phyloP scores from a whole-genome alignment of 2,797 vertebrate genomes.

The Rhabdophis nuchalis region DNA sequence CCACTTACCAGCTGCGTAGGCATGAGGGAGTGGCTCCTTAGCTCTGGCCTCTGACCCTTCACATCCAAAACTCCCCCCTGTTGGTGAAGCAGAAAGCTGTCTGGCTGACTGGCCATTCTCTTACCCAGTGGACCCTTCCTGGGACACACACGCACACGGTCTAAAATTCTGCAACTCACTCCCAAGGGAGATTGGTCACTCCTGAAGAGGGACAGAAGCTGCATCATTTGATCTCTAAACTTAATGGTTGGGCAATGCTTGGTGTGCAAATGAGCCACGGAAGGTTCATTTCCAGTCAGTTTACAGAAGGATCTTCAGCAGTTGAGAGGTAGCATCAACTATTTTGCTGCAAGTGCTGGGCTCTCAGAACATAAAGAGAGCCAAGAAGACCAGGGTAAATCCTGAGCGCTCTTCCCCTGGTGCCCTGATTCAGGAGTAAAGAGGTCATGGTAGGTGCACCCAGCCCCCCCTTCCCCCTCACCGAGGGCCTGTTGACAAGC shows the following conservation, averaged over 20 bases:
- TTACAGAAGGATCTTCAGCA: background rate
- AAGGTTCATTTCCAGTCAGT: background rate
- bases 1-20: constrained; percentile 70
- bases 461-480: constrained; percentile 59
- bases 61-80: constrained; percentile 71
- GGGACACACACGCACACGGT: background rate
- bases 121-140: background rate
- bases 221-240: background rate
- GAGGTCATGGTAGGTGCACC: background rate
- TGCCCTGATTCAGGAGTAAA: background rate
- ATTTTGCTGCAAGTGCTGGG: background rate
- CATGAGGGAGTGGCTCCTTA: constrained; percentile 57
- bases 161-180: background rate
- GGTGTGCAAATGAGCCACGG: background rate
- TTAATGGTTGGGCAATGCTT: background rate
- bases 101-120: background rate
- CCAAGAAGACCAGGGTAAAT: background rate
- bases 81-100: background rate
- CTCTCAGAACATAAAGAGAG: background rate
- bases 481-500: constrained; percentile 89
- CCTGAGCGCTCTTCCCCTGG: background rate
- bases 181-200: background rate
- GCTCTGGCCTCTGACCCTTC: constrained; percentile 73
- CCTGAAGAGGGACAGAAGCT: background rate
- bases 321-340: background rate